Conservation (phyloP, 1,140 invertebrate species). For the Papilio aristodemus region DNA sequence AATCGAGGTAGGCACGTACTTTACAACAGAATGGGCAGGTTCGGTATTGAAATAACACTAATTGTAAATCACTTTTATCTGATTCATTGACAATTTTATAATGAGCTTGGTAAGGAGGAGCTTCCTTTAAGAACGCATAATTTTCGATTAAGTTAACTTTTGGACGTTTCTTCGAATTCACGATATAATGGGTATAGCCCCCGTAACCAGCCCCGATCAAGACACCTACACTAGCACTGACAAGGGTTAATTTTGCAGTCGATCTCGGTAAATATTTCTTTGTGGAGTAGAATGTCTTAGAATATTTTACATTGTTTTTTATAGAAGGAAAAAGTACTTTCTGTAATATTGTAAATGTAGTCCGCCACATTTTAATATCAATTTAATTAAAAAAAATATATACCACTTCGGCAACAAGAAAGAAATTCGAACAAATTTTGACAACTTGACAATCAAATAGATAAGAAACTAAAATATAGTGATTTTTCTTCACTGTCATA, state of each 20-base stretch:
- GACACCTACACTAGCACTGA: slow-evolving; percentile 74
- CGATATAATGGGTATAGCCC: slow-evolving; percentile 77
- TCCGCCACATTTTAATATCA: slow-evolving; percentile 63
- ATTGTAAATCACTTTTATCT: slow-evolving; percentile 88
- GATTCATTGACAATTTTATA: slow-evolving; percentile 81
- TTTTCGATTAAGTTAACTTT: slow-evolving; percentile 51
- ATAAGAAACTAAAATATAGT: too few species aligned
- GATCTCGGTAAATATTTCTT: slow-evolving; percentile 61
- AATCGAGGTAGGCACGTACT: slow-evolving; percentile 96
- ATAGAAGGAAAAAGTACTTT: slow-evolving; percentile 58
- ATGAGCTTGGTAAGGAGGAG: slow-evolving; percentile 64
- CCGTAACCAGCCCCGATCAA: slow-evolving; percentile 74
- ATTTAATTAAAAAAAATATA: neutral
- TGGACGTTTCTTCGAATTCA: slow-evolving; percentile 61
- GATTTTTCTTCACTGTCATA: too few species aligned
- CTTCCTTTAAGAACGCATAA: slow-evolving; percentile 61
- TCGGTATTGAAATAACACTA: slow-evolving; percentile 97
- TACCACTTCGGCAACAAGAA: too few species aligned
- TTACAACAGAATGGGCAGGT: slow-evolving; percentile 99
- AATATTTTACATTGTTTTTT: slow-evolving; percentile 55
- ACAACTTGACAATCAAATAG: too few species aligned
- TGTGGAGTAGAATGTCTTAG: slow-evolving; percentile 62
- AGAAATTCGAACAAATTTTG: too few species aligned
- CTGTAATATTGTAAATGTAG: slow-evolving; percentile 57
- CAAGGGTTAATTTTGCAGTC: slow-evolving; percentile 66